phyloP scores from a whole-genome alignment of 2,113 vertebrate species.

The Scytalopus superciliaris region DNA sequence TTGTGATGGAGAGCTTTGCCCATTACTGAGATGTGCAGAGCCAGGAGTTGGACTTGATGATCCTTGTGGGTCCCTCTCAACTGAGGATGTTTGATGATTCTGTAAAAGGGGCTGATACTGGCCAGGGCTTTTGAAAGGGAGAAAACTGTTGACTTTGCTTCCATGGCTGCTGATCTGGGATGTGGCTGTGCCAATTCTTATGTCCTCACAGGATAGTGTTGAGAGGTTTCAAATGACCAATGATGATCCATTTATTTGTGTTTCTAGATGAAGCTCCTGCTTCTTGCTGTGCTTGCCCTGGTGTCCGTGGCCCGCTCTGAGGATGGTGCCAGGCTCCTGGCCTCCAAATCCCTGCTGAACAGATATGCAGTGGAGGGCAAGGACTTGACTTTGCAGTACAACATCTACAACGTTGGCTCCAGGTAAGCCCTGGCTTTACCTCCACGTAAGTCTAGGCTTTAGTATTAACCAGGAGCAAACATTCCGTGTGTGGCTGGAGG shows the following conservation, averaged over 20 bases:
- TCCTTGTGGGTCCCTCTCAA: not conserved
- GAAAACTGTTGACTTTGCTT: fast-evolving
- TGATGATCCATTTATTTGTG: not conserved
- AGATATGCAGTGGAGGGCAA: slow-evolving; percentile 93
- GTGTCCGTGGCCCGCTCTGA: slow-evolving; percentile 65
- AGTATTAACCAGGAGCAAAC: fast-evolving
- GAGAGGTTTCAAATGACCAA: too few relatives aligned
- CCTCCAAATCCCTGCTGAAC: slow-evolving; percentile 92
- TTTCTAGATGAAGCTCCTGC: slow-evolving; percentile 75
- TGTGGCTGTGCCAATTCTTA: fast-evolving
- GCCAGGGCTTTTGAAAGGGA: not conserved
- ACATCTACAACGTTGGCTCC: slow-evolving; percentile 96
- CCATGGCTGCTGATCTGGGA: not conserved
- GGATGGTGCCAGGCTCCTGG: slow-evolving; percentile 90
- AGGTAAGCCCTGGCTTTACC: slow-evolving; percentile 81
- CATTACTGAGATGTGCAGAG: not conserved
- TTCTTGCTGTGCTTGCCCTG: slow-evolving; percentile 69
- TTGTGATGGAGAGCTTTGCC: not conserved
- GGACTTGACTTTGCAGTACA: slow-evolving; percentile 94
- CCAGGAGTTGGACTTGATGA: not conserved
- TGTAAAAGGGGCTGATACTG: not conserved
- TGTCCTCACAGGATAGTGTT: not conserved
- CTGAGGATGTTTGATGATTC: not conserved
- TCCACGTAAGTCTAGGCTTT: too few relatives aligned
- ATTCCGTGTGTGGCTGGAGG: not conserved